Conservation (phyloP, 2,113 vertebrate genomes). For the Neodon shergylaensis region DNA sequence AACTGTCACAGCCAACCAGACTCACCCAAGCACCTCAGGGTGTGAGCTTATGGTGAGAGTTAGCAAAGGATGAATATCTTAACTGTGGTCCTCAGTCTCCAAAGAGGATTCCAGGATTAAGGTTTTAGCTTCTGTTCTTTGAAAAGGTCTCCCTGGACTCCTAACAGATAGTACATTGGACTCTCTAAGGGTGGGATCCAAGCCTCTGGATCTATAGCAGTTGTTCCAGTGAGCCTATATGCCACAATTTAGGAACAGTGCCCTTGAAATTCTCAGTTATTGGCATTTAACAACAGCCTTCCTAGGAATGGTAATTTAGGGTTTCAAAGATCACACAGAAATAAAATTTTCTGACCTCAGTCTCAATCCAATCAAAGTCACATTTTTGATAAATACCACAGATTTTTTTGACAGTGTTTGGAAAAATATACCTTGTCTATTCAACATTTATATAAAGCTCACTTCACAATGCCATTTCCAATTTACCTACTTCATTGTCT, state of each 20-base stretch:
- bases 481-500: neutral
- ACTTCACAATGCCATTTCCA: slow-evolving; percentile 47
- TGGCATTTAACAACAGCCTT: slow-evolving; percentile 41
- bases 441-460: slow-evolving; percentile 36
- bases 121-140: neutral
- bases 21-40: neutral
- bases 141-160: neutral
- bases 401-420: neutral
- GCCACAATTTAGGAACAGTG: neutral
- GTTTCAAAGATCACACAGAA: slow-evolving; percentile 40
- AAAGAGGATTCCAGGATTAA: neutral
- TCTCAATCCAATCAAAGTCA: slow-evolving; percentile 1
- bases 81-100: neutral
- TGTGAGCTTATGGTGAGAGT: neutral
- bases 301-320: neutral
- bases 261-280: neutral
- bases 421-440: slow-evolving; percentile 17
- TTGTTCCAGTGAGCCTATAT: neutral
- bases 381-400: slow-evolving; percentile 1
- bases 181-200: neutral
- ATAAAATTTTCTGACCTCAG: slow-evolving; percentile 2
- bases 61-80: neutral
- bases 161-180: neutral
- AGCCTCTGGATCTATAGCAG: neutral
- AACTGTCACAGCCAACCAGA: neutral